Evolutionary conservation across 2,797 vertebrate species (phyloP).

Genomic region (Smutsia temminckii): DNA sequence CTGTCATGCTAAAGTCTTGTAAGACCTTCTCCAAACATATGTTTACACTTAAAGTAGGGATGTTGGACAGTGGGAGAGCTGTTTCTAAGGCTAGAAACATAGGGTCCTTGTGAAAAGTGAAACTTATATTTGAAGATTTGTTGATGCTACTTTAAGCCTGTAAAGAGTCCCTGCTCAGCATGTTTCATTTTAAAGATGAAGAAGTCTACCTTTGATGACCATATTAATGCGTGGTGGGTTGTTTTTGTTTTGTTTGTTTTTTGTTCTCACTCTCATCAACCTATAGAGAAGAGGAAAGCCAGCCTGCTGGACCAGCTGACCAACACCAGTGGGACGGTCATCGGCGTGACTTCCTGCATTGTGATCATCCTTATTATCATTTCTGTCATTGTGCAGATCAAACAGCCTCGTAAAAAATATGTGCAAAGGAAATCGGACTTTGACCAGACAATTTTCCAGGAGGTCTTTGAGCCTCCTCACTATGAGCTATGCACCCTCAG

Average conservation of each 20-base stretch:
- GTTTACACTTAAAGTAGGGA: background rate
- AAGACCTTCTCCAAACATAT: background rate
- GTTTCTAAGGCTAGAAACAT: background rate
- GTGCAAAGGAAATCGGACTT: constrained; percentile 95
- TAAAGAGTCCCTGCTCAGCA: background rate
- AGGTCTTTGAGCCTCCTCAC: constrained; percentile 98
- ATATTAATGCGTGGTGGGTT: constrained; percentile 26
- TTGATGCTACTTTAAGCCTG: background rate
- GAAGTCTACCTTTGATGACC: background rate
- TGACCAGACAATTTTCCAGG: constrained; percentile 98
- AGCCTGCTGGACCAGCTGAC: constrained; percentile 98
- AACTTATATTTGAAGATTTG: background rate
- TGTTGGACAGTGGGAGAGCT: rapidly evolving
- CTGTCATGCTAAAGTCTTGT: background rate
- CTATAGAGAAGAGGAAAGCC: constrained; percentile 95
- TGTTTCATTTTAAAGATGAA: background rate
- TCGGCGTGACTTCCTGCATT: constrained; percentile 97
- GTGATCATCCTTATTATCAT: constrained; percentile 96
- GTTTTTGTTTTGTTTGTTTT: constrained; percentile 42
- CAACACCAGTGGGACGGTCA: constrained; percentile 97
- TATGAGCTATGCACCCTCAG: constrained; percentile 98
- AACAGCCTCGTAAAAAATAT: constrained; percentile 99
- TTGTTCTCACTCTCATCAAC: constrained; percentile 49
- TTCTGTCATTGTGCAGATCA: constrained; percentile 97
- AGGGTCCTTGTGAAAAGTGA: background rate